Percentiles rank a stretch among this genome's conserved stretches.
phyloP scores from a whole-genome alignment of 2,888 invertebrate species.

The Calameuta filiformis region DNA sequence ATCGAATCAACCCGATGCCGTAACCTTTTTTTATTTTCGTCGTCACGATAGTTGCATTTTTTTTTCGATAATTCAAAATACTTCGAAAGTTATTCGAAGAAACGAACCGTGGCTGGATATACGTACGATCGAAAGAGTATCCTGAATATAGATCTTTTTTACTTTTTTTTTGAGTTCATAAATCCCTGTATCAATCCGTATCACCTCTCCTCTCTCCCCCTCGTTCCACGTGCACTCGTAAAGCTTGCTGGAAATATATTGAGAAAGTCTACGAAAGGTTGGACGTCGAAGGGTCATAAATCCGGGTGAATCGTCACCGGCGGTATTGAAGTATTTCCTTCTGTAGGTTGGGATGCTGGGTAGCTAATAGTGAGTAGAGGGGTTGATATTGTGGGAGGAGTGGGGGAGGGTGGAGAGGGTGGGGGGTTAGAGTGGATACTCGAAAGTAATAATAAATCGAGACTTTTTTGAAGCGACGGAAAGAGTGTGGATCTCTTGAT shows the following conservation, averaged over 20 bases:
- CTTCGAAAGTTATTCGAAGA: background rate
- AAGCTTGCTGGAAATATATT: background rate
- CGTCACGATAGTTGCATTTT: too few species aligned
- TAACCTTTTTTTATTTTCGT: background rate
- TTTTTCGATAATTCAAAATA: background rate
- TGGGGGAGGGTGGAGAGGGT: background rate
- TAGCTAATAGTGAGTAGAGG: background rate
- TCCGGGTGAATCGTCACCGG: background rate
- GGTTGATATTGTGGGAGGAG: background rate
- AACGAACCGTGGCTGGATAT: background rate
- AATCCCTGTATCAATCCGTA: background rate
- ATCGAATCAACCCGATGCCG: background rate
- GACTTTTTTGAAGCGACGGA: background rate
- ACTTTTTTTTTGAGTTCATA: background rate
- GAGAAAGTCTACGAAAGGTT: background rate
- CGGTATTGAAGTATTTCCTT: background rate
- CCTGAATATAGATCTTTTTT: background rate
- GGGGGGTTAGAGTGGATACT: background rate
- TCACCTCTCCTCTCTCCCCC: background rate
- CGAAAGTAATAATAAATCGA: constrained; percentile 5
- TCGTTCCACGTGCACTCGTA: background rate
- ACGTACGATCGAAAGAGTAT: background rate
- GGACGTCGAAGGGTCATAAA: background rate
- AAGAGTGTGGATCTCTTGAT: constrained; percentile 17
- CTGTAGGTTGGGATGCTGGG: too few species aligned